Evolutionary conservation across 1,140 invertebrate genomes (phyloP).

Genomic region (Drosophila arawakana): DNA sequence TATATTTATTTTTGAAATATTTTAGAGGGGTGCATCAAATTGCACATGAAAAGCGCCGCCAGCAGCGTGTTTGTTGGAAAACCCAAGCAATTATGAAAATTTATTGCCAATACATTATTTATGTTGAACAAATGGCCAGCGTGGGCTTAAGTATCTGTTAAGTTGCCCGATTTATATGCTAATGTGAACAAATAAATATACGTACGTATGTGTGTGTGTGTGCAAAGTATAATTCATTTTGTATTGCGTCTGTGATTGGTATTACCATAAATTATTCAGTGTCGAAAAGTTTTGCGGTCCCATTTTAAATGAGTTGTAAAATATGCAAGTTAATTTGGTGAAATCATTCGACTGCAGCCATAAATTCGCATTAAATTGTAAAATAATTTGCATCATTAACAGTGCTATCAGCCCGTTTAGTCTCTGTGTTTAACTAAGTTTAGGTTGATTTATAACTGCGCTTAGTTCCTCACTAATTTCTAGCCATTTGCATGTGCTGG

Average conservation of each 20-base stretch:
- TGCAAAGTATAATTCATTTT: conserved; percentile 53
- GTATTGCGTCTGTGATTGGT: conserved; percentile 57
- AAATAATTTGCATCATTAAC: conserved; percentile 57
- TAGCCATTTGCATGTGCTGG: conserved; percentile 39
- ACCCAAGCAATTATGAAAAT: conserved; percentile 37
- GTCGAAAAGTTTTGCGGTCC: conserved; percentile 59
- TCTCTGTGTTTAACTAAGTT: conserved; percentile 1
- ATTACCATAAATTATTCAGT: conserved; percentile 62
- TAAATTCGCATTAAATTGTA: conserved; percentile 73
- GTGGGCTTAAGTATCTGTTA: conserved; percentile 52
- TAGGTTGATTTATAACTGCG: conserved; percentile 35
- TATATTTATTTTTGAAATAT: too few species aligned
- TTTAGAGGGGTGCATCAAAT: not conserved
- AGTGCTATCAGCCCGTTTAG: conserved; percentile 18
- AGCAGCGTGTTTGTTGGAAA: conserved; percentile 14
- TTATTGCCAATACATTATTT: conserved; percentile 47
- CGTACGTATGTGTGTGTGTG: conserved; percentile 1
- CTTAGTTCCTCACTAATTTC: conserved; percentile 57
- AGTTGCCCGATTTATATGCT: conserved; percentile 42
- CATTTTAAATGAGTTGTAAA: conserved; percentile 61
- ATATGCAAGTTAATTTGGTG: conserved; percentile 58
- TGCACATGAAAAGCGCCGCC: not conserved
- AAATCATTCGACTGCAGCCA: conserved; percentile 44
- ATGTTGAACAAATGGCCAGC: conserved; percentile 20
- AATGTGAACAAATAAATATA: conserved; percentile 33